A percentile compares a stretch with the other conserved stretches of the same genome.
Evolutionary conservation across 2,797 vertebrate species (phyloP).

Genomic region (Danio kyathit): DNA sequence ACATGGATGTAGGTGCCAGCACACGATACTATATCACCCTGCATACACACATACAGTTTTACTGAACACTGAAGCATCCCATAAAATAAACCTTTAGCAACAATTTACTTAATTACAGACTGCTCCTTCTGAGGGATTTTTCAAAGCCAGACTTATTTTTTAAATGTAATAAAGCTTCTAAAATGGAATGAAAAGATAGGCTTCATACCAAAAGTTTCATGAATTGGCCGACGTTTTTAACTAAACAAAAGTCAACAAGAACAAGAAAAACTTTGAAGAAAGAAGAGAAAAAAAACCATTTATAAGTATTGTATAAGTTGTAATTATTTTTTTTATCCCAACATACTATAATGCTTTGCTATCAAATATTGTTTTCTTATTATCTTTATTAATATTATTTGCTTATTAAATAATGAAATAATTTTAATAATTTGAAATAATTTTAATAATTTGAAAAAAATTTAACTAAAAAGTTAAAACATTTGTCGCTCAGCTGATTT

Average conservation of each 20-base stretch:
- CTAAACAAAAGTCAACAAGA: neutral
- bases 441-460: too few species aligned
- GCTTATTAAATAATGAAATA: too few species aligned
- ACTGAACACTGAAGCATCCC: neutral
- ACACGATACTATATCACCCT: slow-evolving; percentile 96
- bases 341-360: neutral
- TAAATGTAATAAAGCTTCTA: neutral
- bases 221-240: neutral
- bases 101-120: neutral
- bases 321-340: neutral
- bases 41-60: slow-evolving; percentile 1
- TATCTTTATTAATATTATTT: too few species aligned
- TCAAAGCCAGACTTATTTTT: neutral
- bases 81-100: neutral
- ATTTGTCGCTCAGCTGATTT: too few species aligned
- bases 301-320: neutral
- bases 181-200: neutral
- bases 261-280: too few species aligned
- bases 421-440: too few species aligned
- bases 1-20: slow-evolving; percentile 95
- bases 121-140: neutral
- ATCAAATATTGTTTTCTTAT: too few species aligned
- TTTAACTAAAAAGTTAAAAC: too few species aligned
- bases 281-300: too few species aligned
- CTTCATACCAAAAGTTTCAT: neutral